Evolutionary conservation across 1,140 invertebrate species (phyloP).

Genomic region (Andricus grossulariae): DNA sequence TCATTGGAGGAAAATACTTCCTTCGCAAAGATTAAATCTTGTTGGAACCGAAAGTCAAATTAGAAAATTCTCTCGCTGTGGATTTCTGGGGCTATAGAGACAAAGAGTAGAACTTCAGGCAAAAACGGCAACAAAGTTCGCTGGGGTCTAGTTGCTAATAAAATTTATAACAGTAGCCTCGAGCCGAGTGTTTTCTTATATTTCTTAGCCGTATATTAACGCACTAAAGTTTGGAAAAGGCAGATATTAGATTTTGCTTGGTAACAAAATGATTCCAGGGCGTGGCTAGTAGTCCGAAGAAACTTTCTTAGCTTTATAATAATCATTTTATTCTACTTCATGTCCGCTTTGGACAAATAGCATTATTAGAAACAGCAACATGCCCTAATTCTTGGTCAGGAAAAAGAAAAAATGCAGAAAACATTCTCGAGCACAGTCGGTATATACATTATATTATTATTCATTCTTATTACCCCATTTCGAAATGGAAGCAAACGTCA

Average conservation of each 20-base stretch:
- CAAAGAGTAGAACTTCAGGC: not conserved
- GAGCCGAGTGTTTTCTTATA: slow-evolving; percentile 12
- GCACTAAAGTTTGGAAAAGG: not conserved
- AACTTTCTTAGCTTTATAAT: too few species aligned
- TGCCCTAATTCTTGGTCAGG: too few species aligned
- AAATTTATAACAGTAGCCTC: slow-evolving; percentile 17
- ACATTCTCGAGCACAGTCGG: too few species aligned
- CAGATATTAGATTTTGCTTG: slow-evolving; percentile 7
- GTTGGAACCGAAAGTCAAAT: not conserved
- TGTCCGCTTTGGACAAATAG: too few species aligned
- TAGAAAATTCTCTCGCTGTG: not conserved
- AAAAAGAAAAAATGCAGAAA: too few species aligned
- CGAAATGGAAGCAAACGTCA: too few species aligned
- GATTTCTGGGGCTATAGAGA: not conserved
- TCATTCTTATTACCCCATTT: too few species aligned
- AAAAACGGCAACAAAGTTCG: not conserved
- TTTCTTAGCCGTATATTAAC: not conserved
- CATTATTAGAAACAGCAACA: too few species aligned
- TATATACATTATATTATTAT: too few species aligned
- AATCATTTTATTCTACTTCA: too few species aligned
- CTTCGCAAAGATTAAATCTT: not conserved
- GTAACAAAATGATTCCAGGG: not conserved
- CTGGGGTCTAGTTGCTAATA: slow-evolving; percentile 14
- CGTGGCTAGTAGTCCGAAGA: too few species aligned
- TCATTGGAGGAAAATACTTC: not conserved